Evolutionary conservation across 1,140 invertebrate genomes (phyloP), one percentile per base, ranked within the genome.

Genomic region (Drosophila dunni): DNA sequence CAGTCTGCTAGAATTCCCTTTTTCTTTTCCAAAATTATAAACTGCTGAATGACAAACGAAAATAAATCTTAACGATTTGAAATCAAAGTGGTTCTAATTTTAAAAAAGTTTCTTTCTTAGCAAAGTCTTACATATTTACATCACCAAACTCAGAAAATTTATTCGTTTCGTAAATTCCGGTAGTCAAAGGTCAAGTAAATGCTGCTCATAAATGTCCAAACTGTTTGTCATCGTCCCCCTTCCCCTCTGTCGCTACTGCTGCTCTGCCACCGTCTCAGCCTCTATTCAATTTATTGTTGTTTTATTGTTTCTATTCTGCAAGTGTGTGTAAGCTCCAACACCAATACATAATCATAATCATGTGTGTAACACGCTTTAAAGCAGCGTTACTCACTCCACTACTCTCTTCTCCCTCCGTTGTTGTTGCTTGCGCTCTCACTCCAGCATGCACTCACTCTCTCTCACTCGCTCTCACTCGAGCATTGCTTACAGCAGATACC

Each of bases 171-270:
- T 91, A 75, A 91, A 91, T 91, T 91, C 90, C 90, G 73, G 90
- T 91, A 91, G 90, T 91, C 90, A 89, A 90, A 91, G 91, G 83
- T 90, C 75, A 86, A 91, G 89, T 91, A 91, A 91, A 91, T 83
- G 79, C 75, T 48, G 81, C 80, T 81, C 85, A 90, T 90, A 90
- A 90, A 90, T 90, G 85, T 90, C 85, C 75, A 90, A 89, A 89
- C 85, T 89, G 85, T 85, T 89, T 90, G 85, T 90, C 85, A 90
- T 90, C 81, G 13, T 9, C 24, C 10, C 29, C 34, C 34, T 11
- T 34, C n/a, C n/a, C n/a, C n/a, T 65, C 46, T 62, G 66, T 40
- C 10, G 8, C 17, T 20, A 13, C 24, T 29, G 5, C 24, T 29
- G 24, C 24, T 29, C 24, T 29, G 24, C 24, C 24, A 29, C 3